These are phyloP conservation scores for Poecilia gillii DNA, from an alignment of 2,797 vertebrate species.

Conservation along the genomic window DNA sequence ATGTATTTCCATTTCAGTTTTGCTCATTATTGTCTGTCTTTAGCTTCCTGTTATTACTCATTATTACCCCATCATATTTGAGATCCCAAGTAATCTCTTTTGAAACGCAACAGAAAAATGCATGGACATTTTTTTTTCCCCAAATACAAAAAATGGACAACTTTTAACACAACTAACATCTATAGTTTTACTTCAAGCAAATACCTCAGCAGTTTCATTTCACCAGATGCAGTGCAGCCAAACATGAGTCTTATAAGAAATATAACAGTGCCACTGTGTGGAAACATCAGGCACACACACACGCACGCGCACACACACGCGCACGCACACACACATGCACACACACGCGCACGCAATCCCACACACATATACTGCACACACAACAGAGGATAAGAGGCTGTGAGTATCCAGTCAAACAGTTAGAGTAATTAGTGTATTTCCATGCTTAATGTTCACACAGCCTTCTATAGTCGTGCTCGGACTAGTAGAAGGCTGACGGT, in stretches of 20 bases:
- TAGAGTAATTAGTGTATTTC: conserved; percentile 21
- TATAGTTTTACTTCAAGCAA: conserved; percentile 28
- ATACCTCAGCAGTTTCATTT: neutral
- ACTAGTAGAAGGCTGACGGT: conserved; percentile 65
- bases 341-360: neutral
- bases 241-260: conserved; percentile 15
- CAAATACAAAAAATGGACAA: neutral
- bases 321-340: neutral
- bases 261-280: conserved; percentile 69
- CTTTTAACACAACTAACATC: conserved; percentile 17
- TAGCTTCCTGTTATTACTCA: neutral
- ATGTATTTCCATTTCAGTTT: neutral
- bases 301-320: neutral
- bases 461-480: conserved; percentile 70
- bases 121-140: neutral
- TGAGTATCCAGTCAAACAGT: conserved; percentile 36
- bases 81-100: conserved; percentile 13
- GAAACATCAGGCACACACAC: conserved; percentile 32
- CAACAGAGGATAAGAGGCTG: conserved; percentile 25
- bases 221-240: conserved; percentile 33
- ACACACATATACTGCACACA: conserved; percentile 48
- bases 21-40: neutral
- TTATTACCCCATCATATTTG: neutral
- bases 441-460: conserved; percentile 64
- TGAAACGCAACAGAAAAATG: conserved; percentile 9